Evolutionary conservation across 2,113 vertebrate species (phyloP).

Genomic region (Danionella cerebrum): DNA sequence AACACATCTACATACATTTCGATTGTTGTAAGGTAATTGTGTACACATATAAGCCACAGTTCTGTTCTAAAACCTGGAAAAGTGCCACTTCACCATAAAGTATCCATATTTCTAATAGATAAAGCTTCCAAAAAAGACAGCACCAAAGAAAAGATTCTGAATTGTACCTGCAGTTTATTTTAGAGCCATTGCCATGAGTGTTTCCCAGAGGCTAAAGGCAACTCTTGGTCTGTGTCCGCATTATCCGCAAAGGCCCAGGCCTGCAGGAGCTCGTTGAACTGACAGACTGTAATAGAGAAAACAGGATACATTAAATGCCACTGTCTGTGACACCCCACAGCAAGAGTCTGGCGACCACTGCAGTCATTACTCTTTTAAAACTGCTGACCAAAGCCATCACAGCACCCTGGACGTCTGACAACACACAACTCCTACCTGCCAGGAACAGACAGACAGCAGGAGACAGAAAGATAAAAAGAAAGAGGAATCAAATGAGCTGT

Average conservation of each 20-base stretch:
- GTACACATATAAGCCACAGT: no score
- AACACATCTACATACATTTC: no score
- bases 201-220: background rate
- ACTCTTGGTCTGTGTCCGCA: constrained; percentile 3
- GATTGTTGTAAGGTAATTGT: no score
- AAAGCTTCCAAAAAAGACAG: no score
- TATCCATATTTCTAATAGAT: no score
- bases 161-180: background rate
- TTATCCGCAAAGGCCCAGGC: background rate
- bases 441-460: constrained; percentile 5
- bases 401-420: constrained; percentile 42
- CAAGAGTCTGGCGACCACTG: constrained; percentile 38
- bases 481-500: constrained; percentile 14
- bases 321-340: constrained; percentile 53
- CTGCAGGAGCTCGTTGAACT: constrained; percentile 18
- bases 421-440: constrained; percentile 35
- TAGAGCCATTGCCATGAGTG: background rate
- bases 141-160: background rate
- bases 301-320: constrained; percentile 51
- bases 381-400: constrained; percentile 64
- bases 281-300: constrained; percentile 17
- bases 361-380: constrained; percentile 65
- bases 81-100: no score
- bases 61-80: no score
- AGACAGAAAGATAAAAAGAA: constrained; percentile 7